A percentile compares a stretch with the other conserved stretches of the same genome.
Evolutionary conservation across 2,113 vertebrate species (phyloP).

Genomic region (Shinisaurus crocodilurus): DNA sequence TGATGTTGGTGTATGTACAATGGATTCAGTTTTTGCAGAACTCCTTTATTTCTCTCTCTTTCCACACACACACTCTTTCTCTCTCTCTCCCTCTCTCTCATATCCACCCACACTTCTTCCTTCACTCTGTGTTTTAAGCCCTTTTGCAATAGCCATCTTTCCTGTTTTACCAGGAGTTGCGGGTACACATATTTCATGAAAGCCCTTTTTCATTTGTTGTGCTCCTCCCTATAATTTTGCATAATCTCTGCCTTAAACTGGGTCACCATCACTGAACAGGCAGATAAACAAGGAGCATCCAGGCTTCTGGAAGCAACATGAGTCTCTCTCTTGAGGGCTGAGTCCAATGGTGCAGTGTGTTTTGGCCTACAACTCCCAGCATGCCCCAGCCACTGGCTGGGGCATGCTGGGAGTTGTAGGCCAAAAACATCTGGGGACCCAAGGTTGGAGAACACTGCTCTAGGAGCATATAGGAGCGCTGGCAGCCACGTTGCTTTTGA

Average conservation of each 20-base stretch:
- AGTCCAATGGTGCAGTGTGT: background rate
- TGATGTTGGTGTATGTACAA: background rate
- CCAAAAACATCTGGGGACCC: no score
- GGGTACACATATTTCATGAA: background rate
- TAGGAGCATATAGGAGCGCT: no score
- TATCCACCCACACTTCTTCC: background rate
- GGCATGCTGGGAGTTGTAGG: no score
- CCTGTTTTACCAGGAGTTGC: constrained; percentile 8
- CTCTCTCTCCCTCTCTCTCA: background rate
- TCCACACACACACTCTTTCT: background rate
- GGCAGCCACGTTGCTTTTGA: background rate
- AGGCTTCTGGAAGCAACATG: background rate
- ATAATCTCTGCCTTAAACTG: constrained; percentile 18
- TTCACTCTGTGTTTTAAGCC: background rate
- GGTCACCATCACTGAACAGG: background rate
- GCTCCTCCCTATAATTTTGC: constrained; percentile 15
- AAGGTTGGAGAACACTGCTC: no score
- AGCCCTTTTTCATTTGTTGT: background rate
- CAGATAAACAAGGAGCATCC: background rate
- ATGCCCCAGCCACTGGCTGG: no score
- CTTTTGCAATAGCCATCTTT: constrained; percentile 1
- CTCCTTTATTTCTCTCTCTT: no score
- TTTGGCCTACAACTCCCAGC: no score
- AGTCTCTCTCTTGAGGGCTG: background rate
- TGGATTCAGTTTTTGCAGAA: background rate